A percentile compares a stretch with the other conserved stretches of the same genome.
Evolutionary conservation across 2,797 vertebrate genomes (phyloP).

Genomic region (Petrocephalus sullivani): DNA sequence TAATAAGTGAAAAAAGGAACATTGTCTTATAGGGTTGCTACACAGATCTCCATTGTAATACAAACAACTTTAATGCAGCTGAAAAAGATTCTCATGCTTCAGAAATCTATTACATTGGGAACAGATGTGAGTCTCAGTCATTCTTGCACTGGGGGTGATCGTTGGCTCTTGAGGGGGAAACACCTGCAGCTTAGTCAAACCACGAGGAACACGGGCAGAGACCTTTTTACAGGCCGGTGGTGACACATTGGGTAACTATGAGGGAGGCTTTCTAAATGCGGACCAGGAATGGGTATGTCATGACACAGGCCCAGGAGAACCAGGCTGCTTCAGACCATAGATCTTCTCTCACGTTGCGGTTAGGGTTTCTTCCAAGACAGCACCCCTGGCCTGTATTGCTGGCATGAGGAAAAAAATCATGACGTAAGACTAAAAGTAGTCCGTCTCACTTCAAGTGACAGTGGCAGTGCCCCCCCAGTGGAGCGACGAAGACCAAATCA

Average conservation of each 20-base stretch:
- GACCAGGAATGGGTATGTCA: constrained; percentile 68
- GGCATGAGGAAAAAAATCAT: background rate
- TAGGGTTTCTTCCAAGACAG: constrained; percentile 21
- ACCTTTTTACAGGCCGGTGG: constrained; percentile 50
- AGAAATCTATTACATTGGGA: background rate
- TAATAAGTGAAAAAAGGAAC: background rate
- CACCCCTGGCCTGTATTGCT: constrained; percentile 6
- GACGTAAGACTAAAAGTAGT: background rate
- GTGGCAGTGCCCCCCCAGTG: background rate
- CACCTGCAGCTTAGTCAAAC: background rate
- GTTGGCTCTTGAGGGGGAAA: background rate
- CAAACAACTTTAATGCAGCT: background rate
- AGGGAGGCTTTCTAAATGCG: constrained; percentile 69
- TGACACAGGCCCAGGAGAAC: constrained; percentile 57
- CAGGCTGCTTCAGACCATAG: constrained; percentile 30
- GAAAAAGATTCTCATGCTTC: background rate
- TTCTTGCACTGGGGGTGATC: background rate
- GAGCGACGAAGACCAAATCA: background rate
- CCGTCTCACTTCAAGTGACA: background rate
- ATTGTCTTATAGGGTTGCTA: background rate
- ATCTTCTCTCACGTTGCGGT: constrained; percentile 16
- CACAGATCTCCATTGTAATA: background rate
- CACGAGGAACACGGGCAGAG: constrained; percentile 43
- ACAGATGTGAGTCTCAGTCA: background rate
- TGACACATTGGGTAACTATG: constrained; percentile 67